These are phyloP conservation scores for Sterna hirundo DNA, from an alignment of 2,113 vertebrate species.

Conservation along the genomic window DNA sequence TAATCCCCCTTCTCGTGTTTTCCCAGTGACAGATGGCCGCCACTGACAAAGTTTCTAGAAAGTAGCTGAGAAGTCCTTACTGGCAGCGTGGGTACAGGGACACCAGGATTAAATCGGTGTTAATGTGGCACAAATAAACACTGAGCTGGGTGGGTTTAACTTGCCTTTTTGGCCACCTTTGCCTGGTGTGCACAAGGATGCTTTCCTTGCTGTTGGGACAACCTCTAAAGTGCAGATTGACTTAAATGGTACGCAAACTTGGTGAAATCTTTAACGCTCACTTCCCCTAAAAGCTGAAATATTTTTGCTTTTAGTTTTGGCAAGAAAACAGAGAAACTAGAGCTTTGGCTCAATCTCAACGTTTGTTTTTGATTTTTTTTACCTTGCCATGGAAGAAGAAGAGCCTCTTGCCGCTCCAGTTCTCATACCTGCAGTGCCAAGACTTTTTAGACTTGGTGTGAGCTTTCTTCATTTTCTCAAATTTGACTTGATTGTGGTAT, in stretches of 20 bases:
- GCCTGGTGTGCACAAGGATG: neutral
- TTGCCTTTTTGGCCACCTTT: neutral
- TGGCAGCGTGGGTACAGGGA: neutral
- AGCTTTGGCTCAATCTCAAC: neutral
- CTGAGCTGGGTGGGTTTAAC: neutral
- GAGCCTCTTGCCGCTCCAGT: neutral
- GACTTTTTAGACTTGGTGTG: neutral
- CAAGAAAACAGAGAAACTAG: neutral
- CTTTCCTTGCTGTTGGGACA: neutral
- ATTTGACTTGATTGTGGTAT: neutral
- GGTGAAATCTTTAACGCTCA: neutral
- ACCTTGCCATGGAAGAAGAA: neutral
- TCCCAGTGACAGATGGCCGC: neutral
- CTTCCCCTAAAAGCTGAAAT: neutral
- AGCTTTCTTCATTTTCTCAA: neutral
- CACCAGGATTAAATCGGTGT: neutral
- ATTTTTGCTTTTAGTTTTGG: neutral
- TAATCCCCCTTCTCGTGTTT: neutral
- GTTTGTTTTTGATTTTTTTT: neutral
- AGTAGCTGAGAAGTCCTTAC: neutral
- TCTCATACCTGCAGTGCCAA: neutral
- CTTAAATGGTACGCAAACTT: neutral
- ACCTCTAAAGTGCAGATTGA: neutral
- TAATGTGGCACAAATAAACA: neutral
- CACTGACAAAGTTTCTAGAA: neutral